phyloP scores from a whole-genome alignment of 1,140 invertebrate species.

The Bilobella aurantiaca region DNA sequence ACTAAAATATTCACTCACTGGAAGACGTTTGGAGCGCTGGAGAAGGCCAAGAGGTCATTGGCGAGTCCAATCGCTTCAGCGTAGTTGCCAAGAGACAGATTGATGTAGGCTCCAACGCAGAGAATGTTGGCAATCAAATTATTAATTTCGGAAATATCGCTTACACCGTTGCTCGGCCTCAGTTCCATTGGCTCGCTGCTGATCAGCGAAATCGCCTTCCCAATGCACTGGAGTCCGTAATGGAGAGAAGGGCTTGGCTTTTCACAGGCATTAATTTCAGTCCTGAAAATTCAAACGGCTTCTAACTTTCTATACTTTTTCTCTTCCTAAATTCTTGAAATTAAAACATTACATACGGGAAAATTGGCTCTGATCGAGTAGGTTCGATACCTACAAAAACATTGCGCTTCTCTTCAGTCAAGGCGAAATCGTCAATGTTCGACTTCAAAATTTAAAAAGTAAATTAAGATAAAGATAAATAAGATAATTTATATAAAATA shows the following conservation, averaged over 20 bases:
- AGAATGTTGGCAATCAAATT: conserved; percentile 26
- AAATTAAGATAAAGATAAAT: background rate
- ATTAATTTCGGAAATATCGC: conserved; percentile 17
- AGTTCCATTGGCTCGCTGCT: conserved; percentile 20
- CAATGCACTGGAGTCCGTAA: conserved; percentile 75
- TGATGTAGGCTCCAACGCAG: conserved; percentile 23
- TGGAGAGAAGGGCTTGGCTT: conserved; percentile 70
- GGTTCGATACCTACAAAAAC: conserved; percentile 23
- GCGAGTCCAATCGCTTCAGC: conserved; percentile 2
- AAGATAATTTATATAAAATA: conserved; percentile 13
- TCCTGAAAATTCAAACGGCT: background rate
- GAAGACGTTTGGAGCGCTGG: background rate
- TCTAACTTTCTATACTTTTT: too few relatives aligned
- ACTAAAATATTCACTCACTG: background rate
- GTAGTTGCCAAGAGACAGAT: conserved; percentile 20
- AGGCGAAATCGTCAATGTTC: conserved; percentile 56
- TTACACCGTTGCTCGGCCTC: conserved; percentile 24
- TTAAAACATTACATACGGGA: background rate
- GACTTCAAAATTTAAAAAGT: conserved; percentile 43
- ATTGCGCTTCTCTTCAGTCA: conserved; percentile 53
- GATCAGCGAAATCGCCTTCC: conserved; percentile 64
- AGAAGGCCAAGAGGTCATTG: background rate
- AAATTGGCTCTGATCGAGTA: background rate
- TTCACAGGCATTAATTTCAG: background rate
- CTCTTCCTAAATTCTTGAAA: background rate